Base-by-base conservation (phyloP, 2,888 invertebrate species). In the Meghimatium bilineatum region DNA sequence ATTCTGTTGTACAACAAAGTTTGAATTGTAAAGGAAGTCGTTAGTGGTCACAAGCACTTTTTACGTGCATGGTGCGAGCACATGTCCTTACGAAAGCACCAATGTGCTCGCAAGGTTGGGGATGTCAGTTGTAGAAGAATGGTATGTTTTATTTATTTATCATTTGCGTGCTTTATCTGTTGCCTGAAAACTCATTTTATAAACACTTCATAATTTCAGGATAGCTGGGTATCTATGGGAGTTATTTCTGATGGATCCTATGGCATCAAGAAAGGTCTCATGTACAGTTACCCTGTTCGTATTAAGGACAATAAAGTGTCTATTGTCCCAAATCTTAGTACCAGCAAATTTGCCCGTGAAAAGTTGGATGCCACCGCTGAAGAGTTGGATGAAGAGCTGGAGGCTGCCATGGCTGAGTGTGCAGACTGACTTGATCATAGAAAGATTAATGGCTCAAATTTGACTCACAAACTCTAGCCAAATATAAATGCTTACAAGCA, bases 241-340 rank as follows among this genome's bases (percentile, higher is more conserved):
- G 98, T 99, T 1, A 95, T 97, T 14, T 98, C 98, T 6, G 98
- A 99, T 93, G 99, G 99, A 63, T 97, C 97, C 63, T 99, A 99
- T 92, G 97, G 96, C 60, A 95, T 97, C 49, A 97, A 98, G 0
- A 96, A 96, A 90, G 98, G 97, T 92, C 95, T 99, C 72, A 96
- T 99, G 66, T 99, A 97, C 95, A 99, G 99, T 75, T 99, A 99
- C 95, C 99, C 99, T 0, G 97, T 99, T 3, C 96, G 95, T 82
- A 96, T 97, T 87, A 96, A 96, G 95, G 63, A 85, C 80, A 84
- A 60, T 52, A 74, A 38, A 10, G 98, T 97, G 96, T 95, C 95
- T 91, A 98, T 99, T 91, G 97, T 98, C 60, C 95, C 97, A 94
- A 97, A 96, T 81, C 94, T 99, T 85, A 92, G 95, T 1, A 95